Base-by-base conservation (phyloP, 2,797 vertebrate species). In the Spinus olivaceus region DNA sequence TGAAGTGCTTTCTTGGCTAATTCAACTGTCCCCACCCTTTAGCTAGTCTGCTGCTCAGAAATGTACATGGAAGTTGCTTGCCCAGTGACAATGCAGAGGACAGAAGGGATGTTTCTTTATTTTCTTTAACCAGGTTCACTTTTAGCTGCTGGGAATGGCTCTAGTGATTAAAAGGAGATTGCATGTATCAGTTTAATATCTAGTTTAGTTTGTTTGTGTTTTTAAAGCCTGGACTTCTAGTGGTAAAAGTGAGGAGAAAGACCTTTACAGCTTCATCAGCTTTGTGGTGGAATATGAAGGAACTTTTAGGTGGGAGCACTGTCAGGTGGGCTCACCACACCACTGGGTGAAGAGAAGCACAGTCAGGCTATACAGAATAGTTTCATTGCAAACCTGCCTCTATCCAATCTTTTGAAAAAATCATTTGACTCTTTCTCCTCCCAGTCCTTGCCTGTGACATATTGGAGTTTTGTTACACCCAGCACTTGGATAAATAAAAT, bases 101-200 rank as follows among this genome's bases (percentile, higher is more conserved):
- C 21, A 74, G 53, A 53, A 90, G 6, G 4, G 6, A 10, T 6
- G 4, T 8, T 22, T 41, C 53, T 46, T 89, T 12, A 5, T 60
- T 70, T 88, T 53, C 42, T 50, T 9, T 20, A 9, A 20, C 28
- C 3, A 2, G 17, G 10, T 44, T 54, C 18, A 14, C 4, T 78
- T 74, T 50, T 41, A 46, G 14, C n/a, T 78, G 23, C 28, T 8
- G 2, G 23, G 14, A 91, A n/a, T 1, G 0, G 6, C 53, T 51
- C 27, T 30, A 59, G 27, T 1, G 1, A 81, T 49, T 30, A 28
- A 61, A 74, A 81, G 28, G n/a, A 37, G 70, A 42, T 23, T 39
- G 9, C 1, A 0, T 30, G 8, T 18, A 33, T 9, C 4, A 14
- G 4, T 14, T 28, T 33, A 65, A 15, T 66, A 15, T 35, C 17